Conservation (phyloP, 2,797 vertebrate genomes). For the Tangara arthus region DNA sequence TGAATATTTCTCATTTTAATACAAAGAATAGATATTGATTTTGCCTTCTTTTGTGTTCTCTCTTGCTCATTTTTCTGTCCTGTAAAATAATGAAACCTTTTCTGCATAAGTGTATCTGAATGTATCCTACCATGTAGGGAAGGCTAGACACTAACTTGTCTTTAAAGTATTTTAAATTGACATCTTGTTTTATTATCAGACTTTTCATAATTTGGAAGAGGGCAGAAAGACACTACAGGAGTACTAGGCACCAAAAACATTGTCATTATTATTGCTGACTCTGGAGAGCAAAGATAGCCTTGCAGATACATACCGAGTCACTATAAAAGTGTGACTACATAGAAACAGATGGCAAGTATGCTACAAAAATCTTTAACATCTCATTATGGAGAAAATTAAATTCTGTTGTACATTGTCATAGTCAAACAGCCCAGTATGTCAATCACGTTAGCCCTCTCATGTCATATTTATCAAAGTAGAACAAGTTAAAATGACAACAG, state of each 20-base stretch:
- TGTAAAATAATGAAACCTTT: not conserved
- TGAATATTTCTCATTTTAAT: not conserved
- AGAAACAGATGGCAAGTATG: slow-evolving; percentile 26
- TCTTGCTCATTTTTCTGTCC: not conserved
- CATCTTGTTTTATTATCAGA: not conserved
- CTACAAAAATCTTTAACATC: slow-evolving; percentile 15
- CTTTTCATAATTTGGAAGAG: not conserved
- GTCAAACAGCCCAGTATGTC: not conserved
- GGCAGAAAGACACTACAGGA: not conserved
- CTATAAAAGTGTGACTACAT: not conserved
- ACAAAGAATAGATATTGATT: not conserved
- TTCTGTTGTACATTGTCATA: not conserved
- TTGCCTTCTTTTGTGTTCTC: not conserved
- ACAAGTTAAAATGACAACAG: slow-evolving; percentile 27
- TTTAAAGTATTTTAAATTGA: not conserved
- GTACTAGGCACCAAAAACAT: not conserved
- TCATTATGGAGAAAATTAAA: slow-evolving; percentile 15
- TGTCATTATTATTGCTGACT: not conserved
- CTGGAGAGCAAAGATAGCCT: not conserved
- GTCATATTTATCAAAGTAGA: slow-evolving; percentile 21
- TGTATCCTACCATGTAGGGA: not conserved
- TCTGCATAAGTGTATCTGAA: not conserved
- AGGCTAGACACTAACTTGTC: not conserved
- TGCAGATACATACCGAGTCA: not conserved
- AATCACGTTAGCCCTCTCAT: not conserved